Conservation (phyloP, 2,113 vertebrate genomes). For the Plectropomus leopardus region DNA sequence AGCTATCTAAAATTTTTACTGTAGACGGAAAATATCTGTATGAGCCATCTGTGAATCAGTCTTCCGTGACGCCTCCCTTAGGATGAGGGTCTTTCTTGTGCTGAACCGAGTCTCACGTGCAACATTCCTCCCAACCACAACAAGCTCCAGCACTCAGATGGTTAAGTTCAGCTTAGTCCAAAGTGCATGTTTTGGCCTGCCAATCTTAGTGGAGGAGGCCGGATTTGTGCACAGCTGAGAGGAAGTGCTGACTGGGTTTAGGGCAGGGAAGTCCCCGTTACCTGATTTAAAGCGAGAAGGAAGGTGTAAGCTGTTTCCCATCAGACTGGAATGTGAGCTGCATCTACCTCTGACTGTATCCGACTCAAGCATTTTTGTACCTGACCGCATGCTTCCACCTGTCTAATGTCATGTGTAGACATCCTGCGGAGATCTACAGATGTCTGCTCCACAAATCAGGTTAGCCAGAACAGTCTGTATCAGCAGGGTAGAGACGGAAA, state of each 20-base stretch:
- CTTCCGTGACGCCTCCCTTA: neutral
- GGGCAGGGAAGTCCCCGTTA: neutral
- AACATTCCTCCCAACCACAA: conserved; percentile 8
- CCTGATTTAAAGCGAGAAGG: neutral
- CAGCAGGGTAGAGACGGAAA: neutral
- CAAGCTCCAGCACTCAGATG: neutral
- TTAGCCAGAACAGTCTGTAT: neutral
- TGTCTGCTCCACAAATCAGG: conserved; percentile 5
- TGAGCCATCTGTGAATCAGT: conserved; percentile 3
- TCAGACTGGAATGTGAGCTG: neutral
- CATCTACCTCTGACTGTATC: neutral
- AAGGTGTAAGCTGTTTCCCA: conserved; percentile 7
- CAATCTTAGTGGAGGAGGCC: neutral
- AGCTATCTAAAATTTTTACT: neutral
- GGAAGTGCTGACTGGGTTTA: conserved; percentile 31
- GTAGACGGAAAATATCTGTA: conserved; percentile 1
- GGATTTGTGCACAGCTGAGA: conserved; percentile 33
- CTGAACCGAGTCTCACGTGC: neutral
- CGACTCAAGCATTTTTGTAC: neutral
- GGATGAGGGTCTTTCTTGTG: conserved; percentile 1
- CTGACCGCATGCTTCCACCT: conserved; percentile 7
- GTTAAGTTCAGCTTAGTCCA: conserved; percentile 11
- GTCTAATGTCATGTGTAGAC: neutral
- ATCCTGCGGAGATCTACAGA: conserved; percentile 20
- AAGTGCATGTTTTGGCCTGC: conserved; percentile 35